phyloP scores from a whole-genome alignment of 2,797 vertebrate genomes.

The Sus cebifrons region DNA sequence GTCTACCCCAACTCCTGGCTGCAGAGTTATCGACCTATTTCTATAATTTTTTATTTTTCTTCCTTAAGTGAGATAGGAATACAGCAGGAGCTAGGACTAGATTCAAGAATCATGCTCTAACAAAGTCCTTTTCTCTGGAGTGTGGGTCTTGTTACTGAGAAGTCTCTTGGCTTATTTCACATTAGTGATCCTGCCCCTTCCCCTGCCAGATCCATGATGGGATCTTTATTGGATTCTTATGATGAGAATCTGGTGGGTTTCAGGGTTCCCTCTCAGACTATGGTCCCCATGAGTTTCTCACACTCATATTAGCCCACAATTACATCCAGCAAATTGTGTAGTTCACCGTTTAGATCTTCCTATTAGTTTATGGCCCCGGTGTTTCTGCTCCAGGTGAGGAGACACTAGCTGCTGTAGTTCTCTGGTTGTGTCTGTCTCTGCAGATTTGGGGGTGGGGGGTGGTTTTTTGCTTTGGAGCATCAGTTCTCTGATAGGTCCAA shows the following conservation, averaged over 20 bases:
- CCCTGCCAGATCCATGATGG: neutral
- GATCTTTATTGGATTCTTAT: neutral
- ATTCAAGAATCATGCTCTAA: neutral
- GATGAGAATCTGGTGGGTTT: neutral
- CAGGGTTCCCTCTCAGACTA: neutral
- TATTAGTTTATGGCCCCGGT: accelerated
- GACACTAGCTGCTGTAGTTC: neutral
- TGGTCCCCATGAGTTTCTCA: neutral
- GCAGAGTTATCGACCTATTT: neutral
- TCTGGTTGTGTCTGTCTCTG: neutral
- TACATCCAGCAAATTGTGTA: neutral
- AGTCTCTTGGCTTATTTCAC: neutral
- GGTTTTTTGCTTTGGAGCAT: neutral
- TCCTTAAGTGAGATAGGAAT: neutral
- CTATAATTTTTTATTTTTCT: neutral
- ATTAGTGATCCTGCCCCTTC: neutral
- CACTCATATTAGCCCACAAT: neutral
- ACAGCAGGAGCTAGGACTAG: neutral
- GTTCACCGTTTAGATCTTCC: neutral
- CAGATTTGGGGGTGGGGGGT: neutral
- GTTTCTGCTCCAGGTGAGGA: neutral
- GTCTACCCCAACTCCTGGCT: neutral
- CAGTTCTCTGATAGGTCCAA: neutral
- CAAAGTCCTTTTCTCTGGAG: neutral
- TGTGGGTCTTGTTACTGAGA: neutral